A percentile compares a stretch with the other conserved stretches of the same genome.
Conservation (phyloP, 2,888 invertebrate genomes). For the Hymenopus coronatus region DNA sequence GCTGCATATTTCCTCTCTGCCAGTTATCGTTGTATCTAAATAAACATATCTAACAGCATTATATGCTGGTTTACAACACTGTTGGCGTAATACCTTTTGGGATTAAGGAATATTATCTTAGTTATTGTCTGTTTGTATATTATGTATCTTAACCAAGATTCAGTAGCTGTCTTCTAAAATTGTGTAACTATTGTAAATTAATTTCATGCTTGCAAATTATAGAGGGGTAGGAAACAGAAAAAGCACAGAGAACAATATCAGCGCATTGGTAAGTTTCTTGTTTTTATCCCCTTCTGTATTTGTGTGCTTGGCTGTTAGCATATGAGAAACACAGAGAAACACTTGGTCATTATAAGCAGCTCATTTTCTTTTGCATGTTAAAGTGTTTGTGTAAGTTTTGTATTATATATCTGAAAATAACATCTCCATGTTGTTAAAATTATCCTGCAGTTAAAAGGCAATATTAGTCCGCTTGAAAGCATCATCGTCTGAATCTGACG, state of each 20-base stretch:
- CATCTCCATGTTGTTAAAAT: not conserved
- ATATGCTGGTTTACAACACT: not conserved
- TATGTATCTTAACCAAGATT: not conserved
- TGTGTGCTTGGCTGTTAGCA: conserved; percentile 6
- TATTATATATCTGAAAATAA: not conserved
- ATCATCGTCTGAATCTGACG: not conserved
- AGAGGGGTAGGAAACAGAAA: conserved; percentile 68
- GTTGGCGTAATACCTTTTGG: not conserved
- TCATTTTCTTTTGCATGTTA: not conserved
- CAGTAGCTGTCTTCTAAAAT: conserved; percentile 11
- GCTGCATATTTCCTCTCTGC: not conserved
- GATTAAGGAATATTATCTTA: not conserved
- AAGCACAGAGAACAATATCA: conserved; percentile 73
- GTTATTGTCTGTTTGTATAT: not conserved
- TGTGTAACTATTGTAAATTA: conserved; percentile 38
- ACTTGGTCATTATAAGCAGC: not conserved
- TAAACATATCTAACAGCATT: not conserved
- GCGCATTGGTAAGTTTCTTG: conserved; percentile 69
- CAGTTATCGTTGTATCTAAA: not conserved
- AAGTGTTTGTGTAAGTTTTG: not conserved
- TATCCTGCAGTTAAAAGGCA: not conserved
- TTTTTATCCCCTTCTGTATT: conserved; percentile 20
- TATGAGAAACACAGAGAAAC: not conserved
- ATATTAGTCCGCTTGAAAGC: not conserved
- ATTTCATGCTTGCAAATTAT: conserved; percentile 58